These are phyloP conservation scores for Poecile atricapillus DNA, from an alignment of 2,113 vertebrate genomes.

Conservation along the genomic window DNA sequence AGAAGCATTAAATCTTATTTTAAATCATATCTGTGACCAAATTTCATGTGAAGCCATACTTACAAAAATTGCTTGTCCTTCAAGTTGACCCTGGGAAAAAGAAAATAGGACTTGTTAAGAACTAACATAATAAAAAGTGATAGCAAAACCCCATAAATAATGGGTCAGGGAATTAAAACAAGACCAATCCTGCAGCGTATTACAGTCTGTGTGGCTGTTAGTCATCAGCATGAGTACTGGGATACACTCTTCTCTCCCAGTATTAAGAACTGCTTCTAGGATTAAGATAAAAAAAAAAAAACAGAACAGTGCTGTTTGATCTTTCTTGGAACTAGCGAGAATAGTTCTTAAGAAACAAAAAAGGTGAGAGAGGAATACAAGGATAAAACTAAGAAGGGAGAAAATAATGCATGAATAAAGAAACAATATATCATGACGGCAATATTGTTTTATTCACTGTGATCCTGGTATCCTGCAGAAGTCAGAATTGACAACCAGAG, in stretches of 20 bases:
- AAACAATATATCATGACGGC: background rate
- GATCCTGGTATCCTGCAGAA: background rate
- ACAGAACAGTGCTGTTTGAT: background rate
- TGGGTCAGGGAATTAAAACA: background rate
- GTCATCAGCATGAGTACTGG: background rate
- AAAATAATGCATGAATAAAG: background rate
- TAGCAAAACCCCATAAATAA: background rate
- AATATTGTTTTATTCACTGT: background rate
- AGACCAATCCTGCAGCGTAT: background rate
- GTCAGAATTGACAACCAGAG: background rate
- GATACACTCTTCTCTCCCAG: background rate
- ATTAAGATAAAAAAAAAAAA: background rate
- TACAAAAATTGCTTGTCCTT: slow-evolving; percentile 85
- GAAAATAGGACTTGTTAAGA: slow-evolving; percentile 1
- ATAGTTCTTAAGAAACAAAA: background rate
- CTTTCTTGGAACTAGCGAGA: background rate
- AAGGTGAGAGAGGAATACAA: background rate
- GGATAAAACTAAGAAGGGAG: background rate
- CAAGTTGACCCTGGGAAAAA: slow-evolving; percentile 75
- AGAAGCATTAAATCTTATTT: background rate
- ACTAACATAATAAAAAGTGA: background rate
- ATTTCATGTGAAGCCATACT: slow-evolving; percentile 65
- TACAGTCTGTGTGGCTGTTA: background rate
- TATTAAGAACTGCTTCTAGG: background rate
- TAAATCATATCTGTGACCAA: background rate